phyloP scores from a whole-genome alignment of 2,888 invertebrate genomes.

The Trilocha varians region DNA sequence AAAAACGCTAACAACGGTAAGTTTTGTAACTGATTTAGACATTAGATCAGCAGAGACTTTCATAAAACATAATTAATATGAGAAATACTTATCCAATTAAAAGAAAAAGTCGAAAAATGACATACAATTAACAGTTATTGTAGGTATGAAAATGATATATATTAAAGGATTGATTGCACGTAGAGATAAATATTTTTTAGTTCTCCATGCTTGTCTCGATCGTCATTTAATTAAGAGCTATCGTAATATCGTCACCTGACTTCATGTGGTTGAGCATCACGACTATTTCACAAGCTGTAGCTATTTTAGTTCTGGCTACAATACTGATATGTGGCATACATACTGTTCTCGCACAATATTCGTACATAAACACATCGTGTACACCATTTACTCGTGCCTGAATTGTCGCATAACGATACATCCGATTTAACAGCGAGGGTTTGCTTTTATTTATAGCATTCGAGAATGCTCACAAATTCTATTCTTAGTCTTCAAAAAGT shows the following conservation, averaged over 20 bases:
- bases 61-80: no score
- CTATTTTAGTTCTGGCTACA: conserved; percentile 61
- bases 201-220: no score
- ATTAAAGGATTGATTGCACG: no score
- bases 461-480: neutral
- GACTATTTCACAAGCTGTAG: conserved; percentile 41
- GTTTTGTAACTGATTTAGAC: no score
- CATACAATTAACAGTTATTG: no score
- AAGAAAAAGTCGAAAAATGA: no score
- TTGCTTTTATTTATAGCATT: neutral
- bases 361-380: conserved; percentile 3
- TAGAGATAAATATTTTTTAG: no score
- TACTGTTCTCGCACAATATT: conserved; percentile 7
- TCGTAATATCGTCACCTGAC: conserved; percentile 28
- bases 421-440: neutral
- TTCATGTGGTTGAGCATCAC: conserved; percentile 23
- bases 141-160: no score
- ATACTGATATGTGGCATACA: conserved; percentile 21
- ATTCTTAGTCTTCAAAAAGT: no score
- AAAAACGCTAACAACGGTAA: no score
- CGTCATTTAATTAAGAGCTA: conserved; percentile 3
- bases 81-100: no score
- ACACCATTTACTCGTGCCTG: neutral
- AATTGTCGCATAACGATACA: neutral
- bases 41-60: no score